Percentiles rank a stretch among this genome's conserved stretches.
Conservation (phyloP, 2,797 vertebrate species). For the Scarus forsteni region DNA sequence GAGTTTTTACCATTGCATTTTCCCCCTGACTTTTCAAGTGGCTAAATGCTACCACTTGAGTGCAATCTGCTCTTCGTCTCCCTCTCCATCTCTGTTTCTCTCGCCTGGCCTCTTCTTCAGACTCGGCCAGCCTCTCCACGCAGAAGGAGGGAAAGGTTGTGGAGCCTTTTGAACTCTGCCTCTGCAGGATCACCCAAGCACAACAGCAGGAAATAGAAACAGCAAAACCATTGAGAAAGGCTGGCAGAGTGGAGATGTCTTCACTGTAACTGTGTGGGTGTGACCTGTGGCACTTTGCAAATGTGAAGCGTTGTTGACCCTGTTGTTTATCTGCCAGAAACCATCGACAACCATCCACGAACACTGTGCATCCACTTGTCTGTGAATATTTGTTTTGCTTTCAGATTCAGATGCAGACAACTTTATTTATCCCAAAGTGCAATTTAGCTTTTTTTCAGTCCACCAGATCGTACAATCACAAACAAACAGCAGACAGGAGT, state of each 20-base stretch:
- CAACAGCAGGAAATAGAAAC: slow-evolving; percentile 53
- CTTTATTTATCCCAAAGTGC: too few species aligned
- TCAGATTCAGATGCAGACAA: too few species aligned
- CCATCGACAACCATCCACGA: slow-evolving; percentile 8
- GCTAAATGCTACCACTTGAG: slow-evolving; percentile 76
- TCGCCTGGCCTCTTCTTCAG: slow-evolving; percentile 41
- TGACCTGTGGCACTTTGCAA: slow-evolving; percentile 8
- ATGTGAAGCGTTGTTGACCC: neutral
- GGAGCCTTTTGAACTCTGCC: slow-evolving; percentile 40
- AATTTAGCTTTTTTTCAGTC: too few species aligned
- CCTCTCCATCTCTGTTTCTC: slow-evolving; percentile 28
- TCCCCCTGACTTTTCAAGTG: slow-evolving; percentile 63
- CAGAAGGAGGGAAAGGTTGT: slow-evolving; percentile 34
- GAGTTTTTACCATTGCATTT: slow-evolving; percentile 66
- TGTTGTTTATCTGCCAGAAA: slow-evolving; percentile 2
- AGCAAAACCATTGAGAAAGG: slow-evolving; percentile 24
- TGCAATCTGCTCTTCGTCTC: slow-evolving; percentile 33
- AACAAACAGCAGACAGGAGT: too few species aligned
- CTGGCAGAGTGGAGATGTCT: slow-evolving; percentile 26
- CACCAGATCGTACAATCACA: too few species aligned
- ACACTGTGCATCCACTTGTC: neutral
- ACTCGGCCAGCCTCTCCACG: slow-evolving; percentile 34
- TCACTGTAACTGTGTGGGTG: slow-evolving; percentile 15
- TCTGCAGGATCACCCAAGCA: slow-evolving; percentile 55
- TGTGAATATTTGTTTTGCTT: slow-evolving; percentile 4